These are phyloP conservation scores for Ariolimax columbianus DNA, from an alignment of 2,888 invertebrate genomes.

Conservation along the genomic window DNA sequence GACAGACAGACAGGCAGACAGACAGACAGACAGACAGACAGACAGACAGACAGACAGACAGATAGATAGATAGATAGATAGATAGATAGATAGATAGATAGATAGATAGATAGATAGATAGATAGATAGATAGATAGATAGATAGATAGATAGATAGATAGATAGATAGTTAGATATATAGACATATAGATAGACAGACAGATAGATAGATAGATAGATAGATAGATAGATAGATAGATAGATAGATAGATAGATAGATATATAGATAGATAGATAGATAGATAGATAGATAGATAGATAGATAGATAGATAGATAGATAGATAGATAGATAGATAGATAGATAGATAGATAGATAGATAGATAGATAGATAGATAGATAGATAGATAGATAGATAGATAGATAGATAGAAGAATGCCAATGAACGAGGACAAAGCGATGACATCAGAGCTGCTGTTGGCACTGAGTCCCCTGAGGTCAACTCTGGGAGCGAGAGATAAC, in stretches of 20 bases:
- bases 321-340: neutral
- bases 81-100: neutral
- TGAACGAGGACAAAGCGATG: no score
- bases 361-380: neutral
- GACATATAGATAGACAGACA: no score
- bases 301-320: neutral
- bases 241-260: constrained; percentile 4
- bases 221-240: constrained; percentile 10
- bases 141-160: neutral
- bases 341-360: neutral
- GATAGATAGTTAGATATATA: no score
- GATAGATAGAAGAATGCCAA: neutral
- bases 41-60: neutral
- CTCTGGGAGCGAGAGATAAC: no score
- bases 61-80: neutral
- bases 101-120: neutral
- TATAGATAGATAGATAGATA: constrained; percentile 7
- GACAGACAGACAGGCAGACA: neutral
- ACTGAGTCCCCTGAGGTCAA: no score
- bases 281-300: constrained; percentile 14
- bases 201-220: neutral
- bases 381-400: neutral
- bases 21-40: neutral
- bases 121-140: neutral
- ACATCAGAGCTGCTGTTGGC: no score